Conservation (phyloP, 1,140 invertebrate species). For the Drosophila littoralis region DNA sequence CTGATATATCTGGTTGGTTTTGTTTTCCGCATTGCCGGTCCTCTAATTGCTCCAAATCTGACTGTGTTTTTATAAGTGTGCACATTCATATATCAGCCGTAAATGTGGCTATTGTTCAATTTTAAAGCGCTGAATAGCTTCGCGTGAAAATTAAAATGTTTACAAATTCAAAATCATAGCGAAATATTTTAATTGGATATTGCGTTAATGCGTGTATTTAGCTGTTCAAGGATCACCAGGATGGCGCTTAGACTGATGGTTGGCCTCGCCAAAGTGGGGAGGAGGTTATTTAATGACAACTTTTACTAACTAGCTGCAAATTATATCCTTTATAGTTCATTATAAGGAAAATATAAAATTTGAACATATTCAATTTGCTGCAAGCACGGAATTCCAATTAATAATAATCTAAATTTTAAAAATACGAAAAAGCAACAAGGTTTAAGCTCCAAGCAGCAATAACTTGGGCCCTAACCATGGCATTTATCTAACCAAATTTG, state of each 20-base stretch:
- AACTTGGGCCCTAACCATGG: no score
- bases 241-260: not conserved
- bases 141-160: constrained; percentile 50
- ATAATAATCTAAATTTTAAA: no score
- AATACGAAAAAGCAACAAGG: no score
- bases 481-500: no score
- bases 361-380: no score
- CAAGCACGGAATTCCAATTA: no score
- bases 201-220: constrained; percentile 33
- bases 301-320: not conserved
- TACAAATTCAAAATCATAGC: constrained; percentile 63
- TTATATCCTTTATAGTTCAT: not conserved
- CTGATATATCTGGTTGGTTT: constrained; percentile 44
- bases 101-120: constrained; percentile 27
- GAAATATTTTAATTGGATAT: constrained; percentile 71
- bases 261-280: not conserved
- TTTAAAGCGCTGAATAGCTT: constrained; percentile 33
- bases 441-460: no score
- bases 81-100: constrained; percentile 6
- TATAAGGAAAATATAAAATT: no score
- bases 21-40: constrained; percentile 25
- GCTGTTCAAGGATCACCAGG: not conserved
- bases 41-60: constrained; percentile 52
- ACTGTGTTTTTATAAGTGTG: constrained; percentile 1
- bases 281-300: not conserved